Evolutionary conservation across 2,888 invertebrate species (phyloP).

Genomic region (Sesamia inferens): DNA sequence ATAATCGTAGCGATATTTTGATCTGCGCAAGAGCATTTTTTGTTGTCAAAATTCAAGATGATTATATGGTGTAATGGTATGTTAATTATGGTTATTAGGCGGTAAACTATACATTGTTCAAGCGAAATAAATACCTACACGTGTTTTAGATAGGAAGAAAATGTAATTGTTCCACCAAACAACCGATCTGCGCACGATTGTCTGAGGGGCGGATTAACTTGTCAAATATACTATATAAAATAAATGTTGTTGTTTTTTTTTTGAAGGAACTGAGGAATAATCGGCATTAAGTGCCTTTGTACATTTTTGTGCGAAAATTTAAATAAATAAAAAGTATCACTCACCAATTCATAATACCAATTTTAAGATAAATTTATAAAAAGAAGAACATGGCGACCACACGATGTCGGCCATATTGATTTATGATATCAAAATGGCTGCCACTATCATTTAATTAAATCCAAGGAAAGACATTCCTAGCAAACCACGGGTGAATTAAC

Average conservation of each 20-base stretch:
- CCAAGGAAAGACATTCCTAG: conserved; percentile 23
- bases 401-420: conserved; percentile 6
- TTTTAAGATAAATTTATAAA: background rate
- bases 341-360: background rate
- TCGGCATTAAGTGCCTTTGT: too few species aligned
- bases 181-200: conserved; percentile 5
- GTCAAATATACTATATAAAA: too few species aligned
- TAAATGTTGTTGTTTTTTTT: background rate
- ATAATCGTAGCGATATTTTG: conserved; percentile 48
- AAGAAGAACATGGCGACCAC: background rate
- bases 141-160: background rate
- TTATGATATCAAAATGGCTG: conserved; percentile 7
- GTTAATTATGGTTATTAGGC: conserved; percentile 53
- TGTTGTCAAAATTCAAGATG: conserved; percentile 46
- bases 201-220: conserved; percentile 1
- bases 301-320: too few species aligned
- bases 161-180: conserved; percentile 31
- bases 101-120: conserved; percentile 12
- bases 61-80: conserved; percentile 43
- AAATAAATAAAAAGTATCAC: too few species aligned
- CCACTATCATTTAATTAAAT: background rate
- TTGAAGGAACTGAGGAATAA: too few species aligned
- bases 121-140: conserved; percentile 11
- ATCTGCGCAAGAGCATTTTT: conserved; percentile 52
- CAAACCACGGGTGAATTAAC: background rate